Evolutionary conservation across 2,113 vertebrate genomes (phyloP), one percentile per base, ranked within the genome.

Genomic region (Neogobius melanostomus): DNA sequence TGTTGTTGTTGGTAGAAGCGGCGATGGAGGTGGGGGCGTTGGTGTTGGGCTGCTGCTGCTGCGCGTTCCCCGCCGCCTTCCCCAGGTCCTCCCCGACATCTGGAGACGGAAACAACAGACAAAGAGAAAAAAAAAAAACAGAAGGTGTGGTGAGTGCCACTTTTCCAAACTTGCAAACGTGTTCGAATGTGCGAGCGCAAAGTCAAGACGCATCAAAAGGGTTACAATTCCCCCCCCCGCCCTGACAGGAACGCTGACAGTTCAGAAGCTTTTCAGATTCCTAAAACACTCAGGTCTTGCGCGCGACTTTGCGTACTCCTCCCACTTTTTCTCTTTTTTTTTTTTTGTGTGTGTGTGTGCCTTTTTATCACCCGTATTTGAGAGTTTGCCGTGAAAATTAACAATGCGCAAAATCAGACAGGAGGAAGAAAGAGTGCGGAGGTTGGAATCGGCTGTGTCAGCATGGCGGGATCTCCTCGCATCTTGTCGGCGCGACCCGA

Each of bases 191-290:
- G 95, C 93, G 87, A 95, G 94, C 92, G 94, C 93, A 94, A 94
- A 96, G 94, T 93, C 90, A 95, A 93, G 28, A 93, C 92, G 90
- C 91, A 94, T 94, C 94, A 95, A 83, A 92, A 91, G 81, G 85
- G 28, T 36, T 36, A 36, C 28, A 36, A 36, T 36, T 4, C 3
- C 28, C 28, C 28, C 28, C 28, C 81, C 87, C 93, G 93, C 85
- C 86, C 93, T 96, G 96, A 95, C 96, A 98, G 94, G 56, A 96
- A 96, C 87, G 95, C 95, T 98, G 96, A 97, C 96, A 94, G 94
- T 96, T 96, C 94, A 93, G 89, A 91, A 92, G 91, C 89, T 92
- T 92, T 91, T 88, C 87, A 93, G 94, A 93, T 94, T 94, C 95
- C 94, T 78, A 85, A 88, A 88, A 89, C 79, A 84, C 87, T 75